These are phyloP conservation scores for Bradypodion ventrale DNA, from an alignment of 2,797 vertebrate species.

Conservation along the genomic window DNA sequence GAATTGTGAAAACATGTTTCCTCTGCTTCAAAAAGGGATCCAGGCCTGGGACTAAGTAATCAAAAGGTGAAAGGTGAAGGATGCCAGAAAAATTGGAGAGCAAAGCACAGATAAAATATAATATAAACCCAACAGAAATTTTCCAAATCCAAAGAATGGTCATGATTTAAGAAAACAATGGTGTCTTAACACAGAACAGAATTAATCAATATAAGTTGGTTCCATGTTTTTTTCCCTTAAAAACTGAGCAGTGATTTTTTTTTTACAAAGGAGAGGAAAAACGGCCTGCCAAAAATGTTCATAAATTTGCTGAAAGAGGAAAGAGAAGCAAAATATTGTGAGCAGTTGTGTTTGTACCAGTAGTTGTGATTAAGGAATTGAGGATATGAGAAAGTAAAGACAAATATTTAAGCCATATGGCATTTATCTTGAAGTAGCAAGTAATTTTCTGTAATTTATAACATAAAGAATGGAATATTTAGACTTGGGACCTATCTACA, in stretches of 20 bases:
- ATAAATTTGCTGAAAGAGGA: constrained; percentile 46
- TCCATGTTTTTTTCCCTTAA: neutral
- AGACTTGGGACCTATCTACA: too few relatives aligned
- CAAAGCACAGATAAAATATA: too few relatives aligned
- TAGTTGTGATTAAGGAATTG: constrained; percentile 58
- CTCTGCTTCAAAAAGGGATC: too few relatives aligned
- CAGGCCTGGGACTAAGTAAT: too few relatives aligned
- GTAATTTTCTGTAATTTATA: constrained; percentile 32
- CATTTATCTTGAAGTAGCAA: constrained; percentile 53
- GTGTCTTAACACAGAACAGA: constrained; percentile 2
- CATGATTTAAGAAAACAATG: neutral
- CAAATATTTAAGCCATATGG: constrained; percentile 65
- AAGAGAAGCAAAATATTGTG: constrained; percentile 53
- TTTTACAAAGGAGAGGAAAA: constrained; percentile 40
- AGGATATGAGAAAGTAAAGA: constrained; percentile 62
- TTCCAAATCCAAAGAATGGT: neutral
- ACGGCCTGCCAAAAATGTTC: constrained; percentile 55
- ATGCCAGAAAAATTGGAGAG: constrained; percentile 1
- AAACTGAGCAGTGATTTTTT: constrained; percentile 20
- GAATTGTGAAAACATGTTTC: too few relatives aligned
- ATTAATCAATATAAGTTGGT: neutral
- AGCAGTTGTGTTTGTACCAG: constrained; percentile 53
- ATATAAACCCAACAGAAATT: constrained; percentile 1
- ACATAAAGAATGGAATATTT: neutral
- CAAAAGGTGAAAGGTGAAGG: constrained; percentile 15